Base-by-base conservation (phyloP, 2,113 vertebrate genomes). In the Nibea coibor region DNA sequence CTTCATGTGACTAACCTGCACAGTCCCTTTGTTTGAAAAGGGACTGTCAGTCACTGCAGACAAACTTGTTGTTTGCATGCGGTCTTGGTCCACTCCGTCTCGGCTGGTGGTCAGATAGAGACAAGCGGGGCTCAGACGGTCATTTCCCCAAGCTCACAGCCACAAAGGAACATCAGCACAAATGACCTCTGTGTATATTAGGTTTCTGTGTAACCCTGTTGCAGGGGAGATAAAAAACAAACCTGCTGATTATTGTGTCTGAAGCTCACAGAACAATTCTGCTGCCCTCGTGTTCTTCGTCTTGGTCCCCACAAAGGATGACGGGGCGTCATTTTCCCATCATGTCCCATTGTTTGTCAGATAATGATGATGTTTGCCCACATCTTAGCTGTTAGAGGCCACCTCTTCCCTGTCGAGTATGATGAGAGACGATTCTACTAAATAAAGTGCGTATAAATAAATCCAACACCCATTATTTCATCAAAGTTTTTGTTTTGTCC, bases 101-200 rank as follows among this genome's bases (percentile, higher is more conserved):
- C 65, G 62, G 77, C 48, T 58, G 54, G 24, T 35, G 57, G 50
- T 78, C 70, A 72, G 24, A 72, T 12, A 59, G 43, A 51, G 54
- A 82, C 72, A 70, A 70, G 56, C 67, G 74, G 2, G 85, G 47
- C 54, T 83, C 56, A 26, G 45, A 69, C 77, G n/a, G 76, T 79
- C 24, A 51, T 75, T 64, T 85, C 65, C 57, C 74, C 72, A 78
- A 68, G 24, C 35, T 71, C 57, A 45, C 19, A 66, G 42, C 75
- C 20, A 54, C 58, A 43, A 5, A 42, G 17, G 19, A 61, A 35
- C 53, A 54, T 39, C 28, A 81, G 26, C 45, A 68, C 31, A 63
- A 26, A 16, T 12, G 4, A 43, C 56, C 63, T 58, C 51, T 48
- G 8, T 19, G 24, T 50, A 17, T 28, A 9, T 39, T 17, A 53